A percentile compares a stretch with the other conserved stretches of the same genome.
Evolutionary conservation across 2,113 vertebrate species (phyloP).

Genomic region (Aepyceros melampus): DNA sequence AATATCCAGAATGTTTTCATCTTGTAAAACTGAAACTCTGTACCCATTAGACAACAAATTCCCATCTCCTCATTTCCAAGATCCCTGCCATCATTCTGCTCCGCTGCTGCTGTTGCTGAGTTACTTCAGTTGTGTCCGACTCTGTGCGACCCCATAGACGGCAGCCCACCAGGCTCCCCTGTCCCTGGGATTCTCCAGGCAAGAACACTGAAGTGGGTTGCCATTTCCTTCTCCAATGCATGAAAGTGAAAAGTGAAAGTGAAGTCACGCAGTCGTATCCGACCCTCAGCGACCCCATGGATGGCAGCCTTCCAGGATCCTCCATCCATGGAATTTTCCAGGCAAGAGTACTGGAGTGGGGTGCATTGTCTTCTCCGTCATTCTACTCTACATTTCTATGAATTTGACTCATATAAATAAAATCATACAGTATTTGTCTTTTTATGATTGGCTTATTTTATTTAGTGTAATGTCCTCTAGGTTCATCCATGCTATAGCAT

Average conservation of each 20-base stretch:
- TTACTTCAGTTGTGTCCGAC: too few relatives aligned
- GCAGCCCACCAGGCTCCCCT: too few relatives aligned
- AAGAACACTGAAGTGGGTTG: too few relatives aligned
- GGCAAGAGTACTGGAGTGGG: too few relatives aligned
- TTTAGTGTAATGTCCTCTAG: not conserved
- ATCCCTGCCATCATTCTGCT: not conserved
- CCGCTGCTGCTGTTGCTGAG: not conserved
- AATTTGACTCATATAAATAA: not conserved
- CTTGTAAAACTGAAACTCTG: not conserved
- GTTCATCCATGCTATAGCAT: not conserved
- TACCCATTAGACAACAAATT: not conserved
- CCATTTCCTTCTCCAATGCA: too few relatives aligned
- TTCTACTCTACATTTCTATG: not conserved
- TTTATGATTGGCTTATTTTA: not conserved
- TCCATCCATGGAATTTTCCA: too few relatives aligned
- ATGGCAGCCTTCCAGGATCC: too few relatives aligned
- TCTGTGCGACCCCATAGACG: too few relatives aligned
- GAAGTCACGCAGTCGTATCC: accelerated
- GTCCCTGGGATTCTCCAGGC: too few relatives aligned
- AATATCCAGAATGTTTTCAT: not conserved
- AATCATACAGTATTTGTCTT: not conserved
- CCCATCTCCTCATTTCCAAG: not conserved
- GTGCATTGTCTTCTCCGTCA: not conserved
- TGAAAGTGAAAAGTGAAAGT: too few relatives aligned
- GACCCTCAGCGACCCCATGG: too few relatives aligned